Conservation (phyloP, 2,888 invertebrate species). For the Temnothorax unifasciatus region DNA sequence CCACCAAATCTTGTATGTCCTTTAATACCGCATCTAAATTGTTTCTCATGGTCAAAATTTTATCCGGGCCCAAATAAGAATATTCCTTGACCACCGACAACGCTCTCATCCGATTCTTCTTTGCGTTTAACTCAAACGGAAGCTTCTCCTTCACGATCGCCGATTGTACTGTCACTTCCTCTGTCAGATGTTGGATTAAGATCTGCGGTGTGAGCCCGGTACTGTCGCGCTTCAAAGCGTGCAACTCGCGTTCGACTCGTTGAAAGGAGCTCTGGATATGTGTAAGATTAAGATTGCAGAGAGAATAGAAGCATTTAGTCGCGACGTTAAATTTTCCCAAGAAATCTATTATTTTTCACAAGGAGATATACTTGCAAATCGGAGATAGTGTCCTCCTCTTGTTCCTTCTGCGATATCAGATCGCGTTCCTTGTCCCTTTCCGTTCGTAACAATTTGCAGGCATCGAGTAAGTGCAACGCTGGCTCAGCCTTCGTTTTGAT, state of each 20-base stretch:
- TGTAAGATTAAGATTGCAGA: neutral
- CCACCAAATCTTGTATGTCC: conserved; percentile 91
- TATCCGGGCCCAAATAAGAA: conserved; percentile 80
- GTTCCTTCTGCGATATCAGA: conserved; percentile 87
- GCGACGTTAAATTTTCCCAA: neutral
- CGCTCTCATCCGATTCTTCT: conserved; percentile 90
- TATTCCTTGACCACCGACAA: conserved; percentile 87
- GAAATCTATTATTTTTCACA: conserved; percentile 60
- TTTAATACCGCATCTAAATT: conserved; percentile 87
- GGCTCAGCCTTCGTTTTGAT: conserved; percentile 80
- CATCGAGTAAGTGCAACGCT: conserved; percentile 80
- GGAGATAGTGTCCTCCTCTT: conserved; percentile 86
- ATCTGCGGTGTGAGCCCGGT: conserved; percentile 89
- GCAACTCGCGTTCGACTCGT: conserved; percentile 90
- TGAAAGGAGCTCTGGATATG: conserved; percentile 81
- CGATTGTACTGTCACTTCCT: conserved; percentile 90
- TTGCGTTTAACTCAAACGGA: conserved; percentile 90
- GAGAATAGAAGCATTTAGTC: neutral
- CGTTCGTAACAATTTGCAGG: conserved; percentile 86
- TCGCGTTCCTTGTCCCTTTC: conserved; percentile 89
- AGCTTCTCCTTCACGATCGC: conserved; percentile 92
- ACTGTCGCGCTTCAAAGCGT: conserved; percentile 88
- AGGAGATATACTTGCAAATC: conserved; percentile 78
- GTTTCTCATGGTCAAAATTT: conserved; percentile 78
- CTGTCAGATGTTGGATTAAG: conserved; percentile 91